Evolutionary conservation across 2,113 vertebrate genomes (phyloP).

Genomic region (Scomber colias): DNA sequence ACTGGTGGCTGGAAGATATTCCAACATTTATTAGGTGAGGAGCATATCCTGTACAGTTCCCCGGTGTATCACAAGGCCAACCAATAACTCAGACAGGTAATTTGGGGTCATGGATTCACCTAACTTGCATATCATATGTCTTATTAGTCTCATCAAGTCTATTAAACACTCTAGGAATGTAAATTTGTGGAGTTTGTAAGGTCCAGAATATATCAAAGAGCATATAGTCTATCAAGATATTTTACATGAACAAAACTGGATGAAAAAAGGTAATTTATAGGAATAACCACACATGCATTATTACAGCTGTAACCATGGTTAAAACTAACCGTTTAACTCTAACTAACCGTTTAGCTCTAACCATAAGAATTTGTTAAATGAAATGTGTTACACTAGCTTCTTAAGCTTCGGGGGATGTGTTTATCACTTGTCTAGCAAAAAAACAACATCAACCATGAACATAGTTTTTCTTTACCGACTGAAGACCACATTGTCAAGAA

Average conservation of each 20-base stretch:
- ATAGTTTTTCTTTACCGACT: slow-evolving; percentile 2
- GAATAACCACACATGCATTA: too few relatives aligned
- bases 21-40: slow-evolving; percentile 11
- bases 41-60: neutral
- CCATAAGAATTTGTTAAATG: too few relatives aligned
- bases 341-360: too few relatives aligned
- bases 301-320: too few relatives aligned
- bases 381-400: neutral
- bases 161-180: too few relatives aligned
- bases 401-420: neutral
- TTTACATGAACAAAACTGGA: neutral
- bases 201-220: neutral
- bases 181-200: neutral
- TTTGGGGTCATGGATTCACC: too few relatives aligned
- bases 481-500: neutral
- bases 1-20: neutral
- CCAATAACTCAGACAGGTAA: neutral
- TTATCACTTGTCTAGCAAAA: neutral
- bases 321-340: too few relatives aligned
- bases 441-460: neutral
- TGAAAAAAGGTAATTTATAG: neutral
- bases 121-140: too few relatives aligned
- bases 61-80: neutral
- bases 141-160: too few relatives aligned
- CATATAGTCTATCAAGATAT: too few relatives aligned